Conservation (phyloP, 2,797 vertebrate species). For the Thripadectes ignobilis region DNA sequence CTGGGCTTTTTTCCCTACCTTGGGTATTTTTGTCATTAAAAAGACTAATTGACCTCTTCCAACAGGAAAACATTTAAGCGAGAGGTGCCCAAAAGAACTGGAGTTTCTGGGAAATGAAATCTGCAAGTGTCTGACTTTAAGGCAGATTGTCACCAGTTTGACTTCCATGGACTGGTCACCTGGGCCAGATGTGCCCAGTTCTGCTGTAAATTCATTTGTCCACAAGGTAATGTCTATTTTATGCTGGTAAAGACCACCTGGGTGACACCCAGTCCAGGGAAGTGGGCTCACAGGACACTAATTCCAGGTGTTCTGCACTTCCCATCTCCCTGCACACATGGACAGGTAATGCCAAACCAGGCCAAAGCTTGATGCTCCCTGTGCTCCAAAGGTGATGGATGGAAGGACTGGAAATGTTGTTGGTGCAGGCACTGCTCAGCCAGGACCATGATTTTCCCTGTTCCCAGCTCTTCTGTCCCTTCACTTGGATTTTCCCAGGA, state of each 20-base stretch:
- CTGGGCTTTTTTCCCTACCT: background rate
- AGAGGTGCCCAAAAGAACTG: background rate
- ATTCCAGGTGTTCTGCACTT: background rate
- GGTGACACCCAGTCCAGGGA: background rate
- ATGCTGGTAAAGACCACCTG: background rate
- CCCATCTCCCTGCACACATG: background rate
- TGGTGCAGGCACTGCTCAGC: background rate
- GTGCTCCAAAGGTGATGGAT: background rate
- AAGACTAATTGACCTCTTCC: background rate
- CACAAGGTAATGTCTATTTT: rapidly evolving
- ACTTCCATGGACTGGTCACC: too few species aligned
- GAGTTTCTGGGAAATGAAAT: background rate
- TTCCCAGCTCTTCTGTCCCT: background rate
- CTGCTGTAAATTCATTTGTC: background rate
- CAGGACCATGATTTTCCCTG: background rate
- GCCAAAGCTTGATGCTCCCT: background rate
- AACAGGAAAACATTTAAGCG: background rate
- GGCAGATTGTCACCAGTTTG: rapidly evolving
- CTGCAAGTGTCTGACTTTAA: background rate
- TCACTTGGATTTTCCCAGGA: background rate
- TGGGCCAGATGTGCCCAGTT: background rate
- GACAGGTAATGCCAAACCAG: background rate
- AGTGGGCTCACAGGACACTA: background rate
- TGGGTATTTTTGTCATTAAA: background rate
- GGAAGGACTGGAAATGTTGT: background rate